Conservation (phyloP, 2,888 invertebrate species). For the Eutolmus rufibarbis region DNA sequence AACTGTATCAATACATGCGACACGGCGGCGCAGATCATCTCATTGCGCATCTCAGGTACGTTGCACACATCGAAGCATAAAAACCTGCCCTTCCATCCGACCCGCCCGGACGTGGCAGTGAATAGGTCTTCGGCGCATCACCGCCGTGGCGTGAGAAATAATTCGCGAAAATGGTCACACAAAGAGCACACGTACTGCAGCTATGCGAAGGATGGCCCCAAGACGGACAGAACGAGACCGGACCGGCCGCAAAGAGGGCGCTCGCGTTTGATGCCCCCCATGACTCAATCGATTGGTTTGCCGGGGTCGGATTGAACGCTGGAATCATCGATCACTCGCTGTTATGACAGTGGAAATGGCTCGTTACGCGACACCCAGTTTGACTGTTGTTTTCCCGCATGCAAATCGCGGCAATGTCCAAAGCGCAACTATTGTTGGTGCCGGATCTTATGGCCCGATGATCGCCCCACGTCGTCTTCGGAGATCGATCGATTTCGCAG, state of each 20-base stretch:
- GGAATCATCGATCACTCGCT: conserved; percentile 17
- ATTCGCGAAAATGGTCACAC: neutral
- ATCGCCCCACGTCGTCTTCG: neutral
- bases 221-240: neutral
- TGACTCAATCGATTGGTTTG: neutral
- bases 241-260: neutral
- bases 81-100: neutral
- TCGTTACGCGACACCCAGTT: conserved; percentile 12
- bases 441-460: neutral
- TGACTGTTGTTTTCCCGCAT: neutral
- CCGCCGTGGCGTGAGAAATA: neutral
- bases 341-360: conserved; percentile 21
- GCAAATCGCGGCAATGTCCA: neutral
- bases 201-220: neutral
- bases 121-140: neutral
- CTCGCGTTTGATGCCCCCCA: neutral
- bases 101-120: neutral
- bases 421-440: neutral
- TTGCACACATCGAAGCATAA: neutral
- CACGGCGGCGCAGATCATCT: neutral
- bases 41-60: neutral
- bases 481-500: conserved; percentile 16
- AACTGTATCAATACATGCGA: neutral
- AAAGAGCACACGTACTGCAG: neutral
- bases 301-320: neutral